phyloP scores from a whole-genome alignment of 2,888 invertebrate species.

The Nymphalis c-album region DNA sequence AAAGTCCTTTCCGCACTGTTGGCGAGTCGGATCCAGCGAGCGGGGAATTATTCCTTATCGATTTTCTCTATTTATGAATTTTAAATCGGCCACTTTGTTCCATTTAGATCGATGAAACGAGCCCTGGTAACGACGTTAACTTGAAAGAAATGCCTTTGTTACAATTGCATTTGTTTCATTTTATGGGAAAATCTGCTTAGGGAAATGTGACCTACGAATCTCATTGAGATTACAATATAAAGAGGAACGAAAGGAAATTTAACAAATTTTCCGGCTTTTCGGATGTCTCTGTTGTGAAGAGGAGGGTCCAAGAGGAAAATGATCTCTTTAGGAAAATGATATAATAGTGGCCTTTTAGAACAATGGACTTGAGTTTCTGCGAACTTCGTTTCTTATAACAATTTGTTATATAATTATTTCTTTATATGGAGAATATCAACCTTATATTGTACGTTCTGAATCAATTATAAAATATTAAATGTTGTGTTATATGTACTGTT shows the following conservation, averaged over 20 bases:
- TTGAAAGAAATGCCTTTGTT: constrained; percentile 10
- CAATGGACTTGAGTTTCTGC: background rate
- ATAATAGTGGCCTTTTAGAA: background rate
- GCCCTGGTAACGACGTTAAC: constrained; percentile 6
- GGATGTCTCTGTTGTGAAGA: constrained; percentile 47
- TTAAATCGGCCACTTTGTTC: constrained; percentile 40
- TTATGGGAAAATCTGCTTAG: constrained; percentile 13
- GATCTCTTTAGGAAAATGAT: constrained; percentile 4
- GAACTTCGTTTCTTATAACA: background rate
- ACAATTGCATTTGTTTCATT: constrained; percentile 23
- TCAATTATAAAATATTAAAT: too few species aligned
- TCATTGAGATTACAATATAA: constrained; percentile 18
- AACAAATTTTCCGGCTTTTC: constrained; percentile 68
- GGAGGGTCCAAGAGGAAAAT: constrained; percentile 10
- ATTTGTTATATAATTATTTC: background rate
- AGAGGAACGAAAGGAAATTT: constrained; percentile 47
- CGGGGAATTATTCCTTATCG: constrained; percentile 41
- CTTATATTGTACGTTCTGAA: too few species aligned
- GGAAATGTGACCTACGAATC: constrained; percentile 17
- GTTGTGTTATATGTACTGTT: too few species aligned
- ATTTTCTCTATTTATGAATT: constrained; percentile 46
- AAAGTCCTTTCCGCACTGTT: constrained; percentile 29
- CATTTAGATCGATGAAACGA: constrained; percentile 13
- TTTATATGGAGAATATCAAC: background rate
- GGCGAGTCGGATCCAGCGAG: constrained; percentile 38